A percentile compares a stretch with the other conserved stretches of the same genome.
Conservation (phyloP, 2,888 invertebrate genomes). For the Thecophora atra region DNA sequence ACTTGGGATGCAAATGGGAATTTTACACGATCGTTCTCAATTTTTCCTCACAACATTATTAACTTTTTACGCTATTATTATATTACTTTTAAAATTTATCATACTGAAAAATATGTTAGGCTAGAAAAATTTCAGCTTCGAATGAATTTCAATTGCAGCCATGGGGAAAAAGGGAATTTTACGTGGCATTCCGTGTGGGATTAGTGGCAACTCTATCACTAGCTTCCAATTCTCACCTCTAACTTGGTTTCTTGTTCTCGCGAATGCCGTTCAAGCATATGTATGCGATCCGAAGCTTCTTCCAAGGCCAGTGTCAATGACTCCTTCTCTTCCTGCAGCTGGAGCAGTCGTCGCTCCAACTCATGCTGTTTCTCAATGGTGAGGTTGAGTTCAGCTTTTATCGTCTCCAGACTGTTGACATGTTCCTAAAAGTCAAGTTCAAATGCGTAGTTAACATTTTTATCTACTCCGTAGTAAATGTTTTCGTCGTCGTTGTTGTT, state of each 20-base stretch:
- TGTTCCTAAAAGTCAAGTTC: slow-evolving; percentile 73
- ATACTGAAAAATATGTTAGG: no score
- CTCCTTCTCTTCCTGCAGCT: slow-evolving; percentile 82
- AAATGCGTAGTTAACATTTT: slow-evolving; percentile 5
- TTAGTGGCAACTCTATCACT: no score
- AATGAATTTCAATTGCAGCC: no score
- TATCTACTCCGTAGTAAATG: no score
- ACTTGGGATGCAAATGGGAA: no score
- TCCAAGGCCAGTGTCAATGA: slow-evolving; percentile 82
- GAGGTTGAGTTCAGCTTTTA: slow-evolving; percentile 86
- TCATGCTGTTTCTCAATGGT: slow-evolving; percentile 85
- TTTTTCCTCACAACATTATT: no score
- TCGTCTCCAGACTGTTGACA: slow-evolving; percentile 85
- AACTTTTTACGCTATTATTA: no score
- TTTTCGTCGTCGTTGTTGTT: background rate
- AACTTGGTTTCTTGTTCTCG: slow-evolving; percentile 77
- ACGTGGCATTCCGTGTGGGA: no score
- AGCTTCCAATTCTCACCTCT: slow-evolving; percentile 51
- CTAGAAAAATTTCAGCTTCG: no score
- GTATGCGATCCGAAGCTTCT: slow-evolving; percentile 88
- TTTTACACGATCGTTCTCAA: no score
- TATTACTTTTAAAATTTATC: no score
- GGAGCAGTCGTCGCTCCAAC: slow-evolving; percentile 81
- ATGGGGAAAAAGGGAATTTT: no score
- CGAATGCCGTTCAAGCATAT: slow-evolving; percentile 83